Base-by-base conservation (phyloP, 2,113 vertebrate species). In the Clarias gariepinus region DNA sequence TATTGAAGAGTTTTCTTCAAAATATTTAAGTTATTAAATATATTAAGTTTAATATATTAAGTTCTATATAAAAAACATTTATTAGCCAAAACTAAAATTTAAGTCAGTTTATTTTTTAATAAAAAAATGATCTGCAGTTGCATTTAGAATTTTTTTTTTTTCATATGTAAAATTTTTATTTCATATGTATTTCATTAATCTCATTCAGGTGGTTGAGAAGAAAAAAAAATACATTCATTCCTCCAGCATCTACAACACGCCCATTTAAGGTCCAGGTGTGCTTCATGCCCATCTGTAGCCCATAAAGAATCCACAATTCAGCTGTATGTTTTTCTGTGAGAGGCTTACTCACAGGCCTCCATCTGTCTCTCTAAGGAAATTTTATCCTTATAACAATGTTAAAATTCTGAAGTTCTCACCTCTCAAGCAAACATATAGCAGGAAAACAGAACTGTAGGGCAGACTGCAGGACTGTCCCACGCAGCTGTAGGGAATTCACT, bases 401-500 rank as follows among this genome's bases (percentile, higher is more conserved):
- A 61, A 74, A 64, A 68, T 77, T 85, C 19, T 63, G n/a, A 64
- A 21, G 52, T 64, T 66, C 36, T 81, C 57, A 68, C 78, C 66
- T 71, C 76, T 76, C 58, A 36, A 16, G 80, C n/a, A 64, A 63
- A 77, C 41, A 41, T 81, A 77, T 71, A 19, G 76, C 83, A 57
- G 36, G 76, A 63, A 58, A n/a, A n/a, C 55, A 55, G 28, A 30
- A 82, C 30, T 69, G 81, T 28, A 9, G 83, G 47, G 58, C 52
- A 47, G 81, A 4, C 77, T 69, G 53, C 68, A 60, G 87, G 85
- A 57, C 88, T 88, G 76, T 83, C 81, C 28, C 47, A 79, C 79
- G 74, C 81, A 76, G 63, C 83, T 83, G 86, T 80, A 78, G 82
- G 88, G 86, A 76, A 57, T 87, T 89, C 87, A 73, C 81, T 33